Conservation (phyloP, 2,888 invertebrate genomes). For the Reticulitermes lucifugus region DNA sequence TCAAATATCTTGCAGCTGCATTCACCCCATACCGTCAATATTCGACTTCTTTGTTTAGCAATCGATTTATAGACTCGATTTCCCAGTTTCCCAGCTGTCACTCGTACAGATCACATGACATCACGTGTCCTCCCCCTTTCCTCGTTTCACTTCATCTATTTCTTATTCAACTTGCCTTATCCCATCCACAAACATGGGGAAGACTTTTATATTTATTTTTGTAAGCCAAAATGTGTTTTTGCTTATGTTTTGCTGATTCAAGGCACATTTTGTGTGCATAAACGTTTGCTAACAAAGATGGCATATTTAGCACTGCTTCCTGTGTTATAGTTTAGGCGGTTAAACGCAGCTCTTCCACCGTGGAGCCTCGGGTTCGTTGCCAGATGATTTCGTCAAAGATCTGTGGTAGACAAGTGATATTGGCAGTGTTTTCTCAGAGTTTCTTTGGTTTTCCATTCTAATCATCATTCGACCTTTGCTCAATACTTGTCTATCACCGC, state of each 20-base stretch:
- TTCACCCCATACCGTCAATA: background rate
- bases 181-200: background rate
- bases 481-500: no score
- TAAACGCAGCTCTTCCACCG: no score
- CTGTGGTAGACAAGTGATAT: no score
- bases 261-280: background rate
- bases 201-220: background rate
- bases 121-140: background rate
- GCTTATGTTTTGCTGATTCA: background rate
- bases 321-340: no score
- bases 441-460: no score
- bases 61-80: slow-evolving; percentile 20
- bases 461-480: no score
- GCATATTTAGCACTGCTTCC: no score
- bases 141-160: background rate
- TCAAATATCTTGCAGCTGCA: background rate
- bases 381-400: no score
- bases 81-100: slow-evolving; percentile 12
- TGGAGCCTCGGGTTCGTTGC: no score
- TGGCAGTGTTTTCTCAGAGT: no score
- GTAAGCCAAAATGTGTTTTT: background rate
- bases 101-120: slow-evolving; percentile 7
- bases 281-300: background rate
- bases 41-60: background rate
- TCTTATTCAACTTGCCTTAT: background rate